Conservation (phyloP, 1,140 invertebrate genomes). For the Ceratosolen fusciceps region DNA sequence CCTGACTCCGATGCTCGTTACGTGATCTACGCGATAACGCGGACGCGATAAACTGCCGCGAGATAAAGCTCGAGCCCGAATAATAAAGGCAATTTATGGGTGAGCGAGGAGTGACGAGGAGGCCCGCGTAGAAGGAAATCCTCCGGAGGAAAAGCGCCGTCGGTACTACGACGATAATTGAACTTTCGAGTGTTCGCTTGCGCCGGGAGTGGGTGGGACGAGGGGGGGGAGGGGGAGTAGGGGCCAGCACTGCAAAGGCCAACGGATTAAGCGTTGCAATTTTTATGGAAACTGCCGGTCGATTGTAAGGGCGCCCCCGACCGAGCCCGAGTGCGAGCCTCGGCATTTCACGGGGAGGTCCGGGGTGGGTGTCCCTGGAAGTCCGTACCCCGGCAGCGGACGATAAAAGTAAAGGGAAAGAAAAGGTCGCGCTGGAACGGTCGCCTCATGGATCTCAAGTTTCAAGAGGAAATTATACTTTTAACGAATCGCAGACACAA, state of each 20-base stretch:
- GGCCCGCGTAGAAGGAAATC: background rate
- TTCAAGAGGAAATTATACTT: background rate
- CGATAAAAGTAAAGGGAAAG: no score
- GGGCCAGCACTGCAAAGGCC: no score
- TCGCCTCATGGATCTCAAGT: background rate
- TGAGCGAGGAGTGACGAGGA: background rate
- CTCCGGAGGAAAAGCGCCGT: background rate
- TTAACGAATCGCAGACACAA: background rate
- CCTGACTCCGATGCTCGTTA: background rate
- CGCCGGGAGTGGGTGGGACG: no score
- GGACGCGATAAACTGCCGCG: background rate
- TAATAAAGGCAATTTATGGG: background rate
- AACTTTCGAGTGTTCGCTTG: background rate
- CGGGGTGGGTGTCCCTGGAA: no score
- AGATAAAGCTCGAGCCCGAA: background rate
- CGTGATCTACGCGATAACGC: background rate
- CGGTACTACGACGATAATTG: constrained; percentile 4
- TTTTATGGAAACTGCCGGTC: no score
- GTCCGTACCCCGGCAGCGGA: no score
- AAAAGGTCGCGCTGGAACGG: no score
- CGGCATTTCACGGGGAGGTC: no score
- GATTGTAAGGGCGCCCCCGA: no score
- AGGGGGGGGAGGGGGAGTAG: no score
- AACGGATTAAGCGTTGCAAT: no score
- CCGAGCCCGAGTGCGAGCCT: no score